Conservation (phyloP, 2,797 vertebrate genomes). For the Siniperca obscura region DNA sequence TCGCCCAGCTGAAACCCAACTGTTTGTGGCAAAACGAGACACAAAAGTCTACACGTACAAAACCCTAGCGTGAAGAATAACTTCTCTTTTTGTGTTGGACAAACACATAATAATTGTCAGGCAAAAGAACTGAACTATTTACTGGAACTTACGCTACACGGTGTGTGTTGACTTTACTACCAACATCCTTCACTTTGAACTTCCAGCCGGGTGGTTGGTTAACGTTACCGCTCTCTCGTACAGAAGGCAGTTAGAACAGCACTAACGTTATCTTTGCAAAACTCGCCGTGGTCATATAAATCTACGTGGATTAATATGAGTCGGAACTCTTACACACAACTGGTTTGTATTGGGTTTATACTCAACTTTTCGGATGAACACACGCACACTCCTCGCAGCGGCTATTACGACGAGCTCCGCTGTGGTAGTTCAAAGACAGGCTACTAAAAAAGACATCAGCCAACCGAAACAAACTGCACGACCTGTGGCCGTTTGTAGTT, state of each 20-base stretch:
- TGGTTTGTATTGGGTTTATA: neutral
- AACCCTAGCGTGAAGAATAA: rapidly evolving
- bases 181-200: slow-evolving; percentile 19
- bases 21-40: slow-evolving; percentile 23
- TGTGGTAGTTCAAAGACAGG: neutral
- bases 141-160: neutral
- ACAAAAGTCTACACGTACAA: neutral
- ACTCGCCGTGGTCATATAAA: neutral
- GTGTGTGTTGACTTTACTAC: neutral
- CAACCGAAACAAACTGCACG: too few species aligned
- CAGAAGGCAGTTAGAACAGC: neutral
- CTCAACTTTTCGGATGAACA: slow-evolving; percentile 51
- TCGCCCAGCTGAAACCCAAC: slow-evolving; percentile 14
- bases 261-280: neutral
- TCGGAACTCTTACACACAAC: neutral
- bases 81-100: neutral
- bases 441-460: neutral
- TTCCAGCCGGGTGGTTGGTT: slow-evolving; percentile 4
- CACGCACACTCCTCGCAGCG: neutral
- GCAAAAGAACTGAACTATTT: neutral
- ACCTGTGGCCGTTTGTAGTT: neutral
- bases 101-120: neutral
- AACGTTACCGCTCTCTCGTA: neutral
- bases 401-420: slow-evolving; percentile 45
- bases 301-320: rapidly evolving